Evolutionary conservation across 2,888 invertebrate species (phyloP).

Genomic region (Geotrupes spiniger): DNA sequence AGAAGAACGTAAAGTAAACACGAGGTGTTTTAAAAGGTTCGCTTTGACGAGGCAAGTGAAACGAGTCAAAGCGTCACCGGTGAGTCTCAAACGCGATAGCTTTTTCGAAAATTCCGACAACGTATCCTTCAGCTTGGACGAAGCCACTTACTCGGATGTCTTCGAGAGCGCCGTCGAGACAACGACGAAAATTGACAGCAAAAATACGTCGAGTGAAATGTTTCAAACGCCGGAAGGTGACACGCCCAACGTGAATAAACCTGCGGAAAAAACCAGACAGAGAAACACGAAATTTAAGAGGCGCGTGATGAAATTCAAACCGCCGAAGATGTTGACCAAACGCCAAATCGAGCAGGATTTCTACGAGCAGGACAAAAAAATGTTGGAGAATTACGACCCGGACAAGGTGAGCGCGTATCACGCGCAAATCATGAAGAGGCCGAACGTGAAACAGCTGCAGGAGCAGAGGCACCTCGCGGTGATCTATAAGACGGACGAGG

Average conservation of each 20-base stretch:
- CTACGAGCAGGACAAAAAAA: slow-evolving; percentile 35
- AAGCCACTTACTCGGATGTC: not conserved
- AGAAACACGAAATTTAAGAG: too few relatives aligned
- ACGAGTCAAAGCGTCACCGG: not conserved
- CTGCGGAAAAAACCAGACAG: too few relatives aligned
- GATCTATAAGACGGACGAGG: slow-evolving; percentile 35
- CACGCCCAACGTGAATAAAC: too few relatives aligned
- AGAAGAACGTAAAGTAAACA: not conserved
- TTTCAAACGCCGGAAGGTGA: too few relatives aligned
- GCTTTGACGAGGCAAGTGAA: not conserved
- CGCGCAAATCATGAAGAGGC: slow-evolving; percentile 36
- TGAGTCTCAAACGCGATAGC: not conserved
- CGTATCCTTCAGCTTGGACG: not conserved
- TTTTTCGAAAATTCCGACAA: not conserved
- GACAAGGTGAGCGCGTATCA: slow-evolving; percentile 29
- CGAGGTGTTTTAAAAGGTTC: not conserved
- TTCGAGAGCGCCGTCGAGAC: too few relatives aligned
- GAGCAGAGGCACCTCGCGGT: slow-evolving; percentile 36
- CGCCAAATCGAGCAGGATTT: slow-evolving; percentile 39
- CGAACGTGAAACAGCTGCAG: slow-evolving; percentile 38
- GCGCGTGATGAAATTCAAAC: slow-evolving; percentile 16
- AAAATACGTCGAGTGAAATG: too few relatives aligned
- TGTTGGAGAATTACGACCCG: slow-evolving; percentile 30
- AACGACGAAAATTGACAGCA: too few relatives aligned
- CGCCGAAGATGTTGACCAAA: slow-evolving; percentile 34